Conservation (phyloP, 2,797 vertebrate species). For the Sebastes wilsoni region DNA sequence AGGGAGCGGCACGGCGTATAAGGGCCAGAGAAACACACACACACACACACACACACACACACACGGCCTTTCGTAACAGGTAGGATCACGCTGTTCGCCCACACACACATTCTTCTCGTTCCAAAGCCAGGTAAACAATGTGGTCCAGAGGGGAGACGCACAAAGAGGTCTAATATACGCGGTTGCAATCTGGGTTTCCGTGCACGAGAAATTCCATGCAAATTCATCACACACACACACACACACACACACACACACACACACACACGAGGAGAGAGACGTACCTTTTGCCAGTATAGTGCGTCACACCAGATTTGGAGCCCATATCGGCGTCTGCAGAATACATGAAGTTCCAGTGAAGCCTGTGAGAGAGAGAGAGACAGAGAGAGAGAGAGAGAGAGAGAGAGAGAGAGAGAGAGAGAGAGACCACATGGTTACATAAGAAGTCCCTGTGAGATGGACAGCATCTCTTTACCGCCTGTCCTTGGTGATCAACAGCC, state of each 20-base stretch:
- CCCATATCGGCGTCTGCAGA: constrained; percentile 15
- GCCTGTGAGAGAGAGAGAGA: neutral
- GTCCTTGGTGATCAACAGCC: constrained; percentile 40
- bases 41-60: constrained; percentile 15
- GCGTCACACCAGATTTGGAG: constrained; percentile 10
- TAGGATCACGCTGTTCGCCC: constrained; percentile 71
- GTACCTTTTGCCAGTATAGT: constrained; percentile 11
- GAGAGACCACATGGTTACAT: constrained; percentile 47
- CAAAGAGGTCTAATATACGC: neutral
- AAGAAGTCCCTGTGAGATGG: constrained; percentile 35
- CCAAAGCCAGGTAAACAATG: constrained; percentile 58
- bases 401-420: neutral
- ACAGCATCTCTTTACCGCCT: constrained; percentile 31
- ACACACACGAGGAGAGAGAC: neutral
- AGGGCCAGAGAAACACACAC: constrained; percentile 9
- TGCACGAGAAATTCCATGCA: neutral
- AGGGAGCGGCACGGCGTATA: constrained; percentile 48
- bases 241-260: neutral
- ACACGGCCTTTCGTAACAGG: constrained; percentile 52
- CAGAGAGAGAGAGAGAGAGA: too few relatives aligned
- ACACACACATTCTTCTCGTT: constrained; percentile 72
- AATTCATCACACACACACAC: neutral
- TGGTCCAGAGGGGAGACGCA: constrained; percentile 2
- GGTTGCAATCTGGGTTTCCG: neutral
- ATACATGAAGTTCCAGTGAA: constrained; percentile 30